Evolutionary conservation across 2,888 invertebrate genomes (phyloP).

Genomic region (Eustalomyia histrio): DNA sequence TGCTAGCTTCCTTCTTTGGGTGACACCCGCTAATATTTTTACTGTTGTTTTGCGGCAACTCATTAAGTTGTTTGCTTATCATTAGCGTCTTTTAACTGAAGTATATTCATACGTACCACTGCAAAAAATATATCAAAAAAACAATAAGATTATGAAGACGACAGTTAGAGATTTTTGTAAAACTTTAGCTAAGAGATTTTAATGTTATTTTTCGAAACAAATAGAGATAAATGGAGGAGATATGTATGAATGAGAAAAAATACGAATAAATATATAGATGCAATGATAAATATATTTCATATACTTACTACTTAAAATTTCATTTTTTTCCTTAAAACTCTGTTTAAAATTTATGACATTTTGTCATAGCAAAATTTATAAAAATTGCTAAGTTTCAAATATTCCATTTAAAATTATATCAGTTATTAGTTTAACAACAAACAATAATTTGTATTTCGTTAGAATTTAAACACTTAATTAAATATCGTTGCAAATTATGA

Average conservation of each 20-base stretch:
- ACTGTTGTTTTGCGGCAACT: constrained; percentile 53
- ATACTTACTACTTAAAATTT: too few relatives aligned
- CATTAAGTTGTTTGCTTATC: constrained; percentile 66
- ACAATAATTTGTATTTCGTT: too few relatives aligned
- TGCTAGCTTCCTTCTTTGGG: background rate
- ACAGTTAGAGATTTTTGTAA: constrained; percentile 16
- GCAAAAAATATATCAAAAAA: background rate
- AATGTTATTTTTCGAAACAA: constrained; percentile 19
- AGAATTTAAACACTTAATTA: too few relatives aligned
- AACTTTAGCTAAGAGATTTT: constrained; percentile 34
- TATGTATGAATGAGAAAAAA: constrained; percentile 12
- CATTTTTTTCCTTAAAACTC: too few relatives aligned
- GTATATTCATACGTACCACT: background rate
- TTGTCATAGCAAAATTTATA: too few relatives aligned
- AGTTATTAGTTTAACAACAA: too few relatives aligned
- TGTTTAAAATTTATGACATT: too few relatives aligned
- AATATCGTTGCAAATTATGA: too few relatives aligned
- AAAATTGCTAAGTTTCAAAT: too few relatives aligned
- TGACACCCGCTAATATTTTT: constrained; percentile 50
- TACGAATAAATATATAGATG: too few relatives aligned
- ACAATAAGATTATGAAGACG: constrained; percentile 38
- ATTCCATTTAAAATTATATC: too few relatives aligned
- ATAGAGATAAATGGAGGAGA: constrained; percentile 22
- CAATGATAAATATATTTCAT: too few relatives aligned
- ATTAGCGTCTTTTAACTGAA: constrained; percentile 52